A percentile compares a stretch with the other conserved stretches of the same genome.
Conservation (phyloP, 2,113 vertebrate genomes). For the Planiliza haematocheilus region DNA sequence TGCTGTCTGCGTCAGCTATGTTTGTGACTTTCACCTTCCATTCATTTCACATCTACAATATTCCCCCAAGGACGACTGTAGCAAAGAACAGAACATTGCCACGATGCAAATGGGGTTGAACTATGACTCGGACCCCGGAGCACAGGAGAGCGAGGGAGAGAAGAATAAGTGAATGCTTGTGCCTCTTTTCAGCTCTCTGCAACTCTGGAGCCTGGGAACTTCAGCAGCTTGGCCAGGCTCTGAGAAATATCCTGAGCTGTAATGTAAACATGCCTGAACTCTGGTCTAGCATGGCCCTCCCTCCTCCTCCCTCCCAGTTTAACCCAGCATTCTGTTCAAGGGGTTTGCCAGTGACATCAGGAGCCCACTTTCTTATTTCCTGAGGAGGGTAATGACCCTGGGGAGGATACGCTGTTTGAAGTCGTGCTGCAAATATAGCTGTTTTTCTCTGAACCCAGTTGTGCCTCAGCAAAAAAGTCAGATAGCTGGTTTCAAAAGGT, state of each 20-base stretch:
- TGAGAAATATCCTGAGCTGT: constrained; percentile 87
- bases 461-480: constrained; percentile 37
- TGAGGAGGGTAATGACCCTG: constrained; percentile 73
- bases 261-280: constrained; percentile 88
- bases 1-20: not conserved
- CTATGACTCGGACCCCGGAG: constrained; percentile 70
- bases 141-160: constrained; percentile 46
- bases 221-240: constrained; percentile 75
- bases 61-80: constrained; percentile 39
- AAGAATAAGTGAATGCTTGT: constrained; percentile 74
- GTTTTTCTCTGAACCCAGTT: constrained; percentile 61
- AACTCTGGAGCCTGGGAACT: constrained; percentile 84
- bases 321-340: constrained; percentile 71
- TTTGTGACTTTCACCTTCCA: constrained; percentile 49
- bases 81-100: constrained; percentile 66
- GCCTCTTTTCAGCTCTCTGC: constrained; percentile 78
- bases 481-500: not conserved
- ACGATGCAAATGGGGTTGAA: constrained; percentile 76
- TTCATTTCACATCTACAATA: constrained; percentile 39
- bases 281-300: constrained; percentile 73
- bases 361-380: constrained; percentile 82
- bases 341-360: constrained; percentile 78
- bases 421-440: constrained; percentile 61
- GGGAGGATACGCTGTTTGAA: constrained; percentile 69
- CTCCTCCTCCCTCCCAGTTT: constrained; percentile 61